phyloP scores from a whole-genome alignment of 2,113 vertebrate species.

The Catharus minimus region DNA sequence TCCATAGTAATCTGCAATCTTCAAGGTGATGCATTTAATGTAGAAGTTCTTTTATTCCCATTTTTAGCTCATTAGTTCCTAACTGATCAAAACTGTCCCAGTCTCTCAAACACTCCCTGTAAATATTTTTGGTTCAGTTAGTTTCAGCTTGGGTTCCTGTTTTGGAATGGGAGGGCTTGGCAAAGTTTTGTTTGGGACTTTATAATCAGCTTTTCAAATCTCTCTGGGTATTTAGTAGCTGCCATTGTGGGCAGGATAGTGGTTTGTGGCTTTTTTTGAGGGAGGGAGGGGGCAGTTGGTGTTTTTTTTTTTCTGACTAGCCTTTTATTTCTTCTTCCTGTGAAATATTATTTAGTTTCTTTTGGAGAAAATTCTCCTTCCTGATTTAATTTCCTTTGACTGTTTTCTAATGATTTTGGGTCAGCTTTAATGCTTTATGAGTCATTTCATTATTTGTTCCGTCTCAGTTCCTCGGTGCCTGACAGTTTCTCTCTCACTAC shows the following conservation, averaged over 20 bases:
- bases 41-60: not conserved
- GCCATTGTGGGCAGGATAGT: not conserved
- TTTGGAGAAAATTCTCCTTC: not conserved
- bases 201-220: not conserved
- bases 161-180: accelerated
- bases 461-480: accelerated
- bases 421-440: not conserved
- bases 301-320: not conserved
- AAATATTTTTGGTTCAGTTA: not conserved
- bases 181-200: not conserved
- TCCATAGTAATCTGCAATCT: not conserved
- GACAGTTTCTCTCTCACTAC: not conserved
- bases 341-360: not conserved
- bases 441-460: not conserved
- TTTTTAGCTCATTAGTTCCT: not conserved
- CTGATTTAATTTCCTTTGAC: not conserved
- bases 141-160: not conserved
- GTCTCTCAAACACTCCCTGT: not conserved
- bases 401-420: not conserved
- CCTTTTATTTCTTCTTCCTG: not conserved
- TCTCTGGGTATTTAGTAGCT: not conserved
- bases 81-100: not conserved
- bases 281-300: too few relatives aligned
- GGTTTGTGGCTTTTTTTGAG: too few relatives aligned
- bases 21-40: not conserved